phyloP scores from a whole-genome alignment of 2,888 invertebrate species.

The Petrolisthes manimaculis region DNA sequence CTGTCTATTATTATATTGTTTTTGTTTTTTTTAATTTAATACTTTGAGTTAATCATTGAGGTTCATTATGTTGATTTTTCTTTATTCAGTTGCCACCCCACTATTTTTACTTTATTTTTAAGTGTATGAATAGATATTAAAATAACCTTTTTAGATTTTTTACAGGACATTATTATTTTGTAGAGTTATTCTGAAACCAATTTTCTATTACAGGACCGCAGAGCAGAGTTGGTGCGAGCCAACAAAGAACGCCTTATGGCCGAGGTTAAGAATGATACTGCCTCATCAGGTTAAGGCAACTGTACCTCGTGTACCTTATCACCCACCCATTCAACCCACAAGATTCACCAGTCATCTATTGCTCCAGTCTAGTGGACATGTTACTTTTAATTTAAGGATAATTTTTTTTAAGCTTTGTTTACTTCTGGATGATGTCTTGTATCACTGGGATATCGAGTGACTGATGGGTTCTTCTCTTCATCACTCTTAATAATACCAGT shows the following conservation, averaged over 20 bases:
- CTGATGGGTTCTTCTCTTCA: conserved; percentile 34
- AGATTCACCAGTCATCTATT: conserved; percentile 23
- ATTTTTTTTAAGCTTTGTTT: no score
- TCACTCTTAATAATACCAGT: conserved; percentile 11
- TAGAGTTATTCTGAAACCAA: not conserved
- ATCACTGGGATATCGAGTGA: conserved; percentile 18
- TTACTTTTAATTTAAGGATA: no score
- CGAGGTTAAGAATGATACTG: conserved; percentile 44
- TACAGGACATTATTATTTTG: not conserved
- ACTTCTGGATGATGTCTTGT: not conserved
- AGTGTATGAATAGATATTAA: not conserved
- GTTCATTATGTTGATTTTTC: not conserved
- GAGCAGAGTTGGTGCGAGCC: conserved; percentile 90
- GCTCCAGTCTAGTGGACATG: no score
- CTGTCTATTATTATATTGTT: not conserved
- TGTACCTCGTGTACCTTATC: not conserved
- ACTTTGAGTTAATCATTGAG: not conserved
- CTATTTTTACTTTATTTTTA: not conserved
- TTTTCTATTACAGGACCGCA: conserved; percentile 80
- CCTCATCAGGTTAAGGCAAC: conserved; percentile 50
- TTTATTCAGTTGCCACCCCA: not conserved
- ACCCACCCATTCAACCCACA: conserved; percentile 42
- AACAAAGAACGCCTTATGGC: conserved; percentile 81
- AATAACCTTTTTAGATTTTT: not conserved
- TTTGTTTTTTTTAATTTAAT: not conserved